These are phyloP conservation scores for Heliconius nattereri DNA, from an alignment of 1,140 invertebrate genomes.

Conservation along the genomic window DNA sequence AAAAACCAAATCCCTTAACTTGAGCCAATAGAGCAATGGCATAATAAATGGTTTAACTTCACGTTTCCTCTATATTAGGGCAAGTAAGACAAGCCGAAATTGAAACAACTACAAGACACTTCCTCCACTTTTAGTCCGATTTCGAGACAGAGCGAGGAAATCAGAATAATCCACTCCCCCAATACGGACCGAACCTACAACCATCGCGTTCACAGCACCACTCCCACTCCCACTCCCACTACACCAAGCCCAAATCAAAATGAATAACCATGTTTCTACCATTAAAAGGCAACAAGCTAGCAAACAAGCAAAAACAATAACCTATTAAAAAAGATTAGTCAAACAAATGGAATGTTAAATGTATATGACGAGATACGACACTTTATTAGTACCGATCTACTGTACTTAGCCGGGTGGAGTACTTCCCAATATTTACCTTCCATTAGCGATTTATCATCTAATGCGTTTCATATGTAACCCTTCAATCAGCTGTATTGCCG, in stretches of 20 bases:
- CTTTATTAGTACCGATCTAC: slow-evolving; percentile 29
- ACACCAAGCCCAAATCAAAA: background rate
- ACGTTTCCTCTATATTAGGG: no score
- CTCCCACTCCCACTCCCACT: no score
- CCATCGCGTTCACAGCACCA: no score
- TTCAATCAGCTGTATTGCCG: slow-evolving; percentile 43
- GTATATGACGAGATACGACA: slow-evolving; percentile 25
- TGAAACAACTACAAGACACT: no score
- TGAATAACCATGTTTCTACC: background rate
- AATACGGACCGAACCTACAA: no score
- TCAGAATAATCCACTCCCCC: no score
- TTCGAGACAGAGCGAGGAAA: no score
- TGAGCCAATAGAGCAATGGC: no score
- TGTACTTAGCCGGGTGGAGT: slow-evolving; percentile 41
- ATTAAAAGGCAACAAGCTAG: background rate
- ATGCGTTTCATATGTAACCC: slow-evolving; percentile 60
- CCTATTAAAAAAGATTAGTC: slow-evolving; percentile 41
- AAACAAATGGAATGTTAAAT: slow-evolving; percentile 38
- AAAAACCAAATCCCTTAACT: no score
- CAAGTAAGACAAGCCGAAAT: no score
- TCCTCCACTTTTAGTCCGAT: no score
- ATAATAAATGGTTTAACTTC: no score
- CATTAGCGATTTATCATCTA: slow-evolving; percentile 57
- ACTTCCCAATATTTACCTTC: slow-evolving; percentile 55
- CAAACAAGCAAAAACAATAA: slow-evolving; percentile 34